Evolutionary conservation across 2,888 invertebrate genomes (phyloP).

Genomic region (Agonopterix alstromeriana): DNA sequence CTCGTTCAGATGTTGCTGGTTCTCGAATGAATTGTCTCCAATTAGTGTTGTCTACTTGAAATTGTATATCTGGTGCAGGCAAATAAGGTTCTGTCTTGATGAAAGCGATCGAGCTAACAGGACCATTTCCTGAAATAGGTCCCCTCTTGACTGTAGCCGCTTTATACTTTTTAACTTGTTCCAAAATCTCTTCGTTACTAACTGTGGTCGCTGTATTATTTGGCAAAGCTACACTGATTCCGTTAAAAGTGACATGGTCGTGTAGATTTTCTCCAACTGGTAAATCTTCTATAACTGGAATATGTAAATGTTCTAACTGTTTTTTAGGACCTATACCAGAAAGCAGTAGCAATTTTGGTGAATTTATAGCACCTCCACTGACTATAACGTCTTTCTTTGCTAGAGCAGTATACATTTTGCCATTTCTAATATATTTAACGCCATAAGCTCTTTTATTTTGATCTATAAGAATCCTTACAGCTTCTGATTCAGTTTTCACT

Average conservation of each 20-base stretch:
- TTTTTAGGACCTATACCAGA: conserved; percentile 53
- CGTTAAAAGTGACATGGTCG: conserved; percentile 57
- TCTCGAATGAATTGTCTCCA: conserved; percentile 72
- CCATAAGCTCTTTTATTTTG: conserved; percentile 42
- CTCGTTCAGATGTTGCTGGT: conserved; percentile 36
- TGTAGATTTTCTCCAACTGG: conserved; percentile 56
- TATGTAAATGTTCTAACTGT: conserved; percentile 33
- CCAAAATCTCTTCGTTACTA: conserved; percentile 43
- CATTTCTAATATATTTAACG: conserved; percentile 31
- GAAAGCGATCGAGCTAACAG: conserved; percentile 74
- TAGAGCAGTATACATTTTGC: conserved; percentile 26
- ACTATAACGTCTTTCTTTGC: conserved; percentile 53
- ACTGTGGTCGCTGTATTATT: conserved; percentile 66
- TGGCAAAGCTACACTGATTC: conserved; percentile 66
- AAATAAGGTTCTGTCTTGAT: conserved; percentile 63
- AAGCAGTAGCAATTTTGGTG: conserved; percentile 49
- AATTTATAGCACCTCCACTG: conserved; percentile 43
- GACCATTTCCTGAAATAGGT: conserved; percentile 71
- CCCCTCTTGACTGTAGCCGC: conserved; percentile 35
- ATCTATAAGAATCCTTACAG: conserved; percentile 73
- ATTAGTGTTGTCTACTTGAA: conserved; percentile 65
- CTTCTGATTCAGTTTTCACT: conserved; percentile 69
- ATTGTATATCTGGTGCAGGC: conserved; percentile 78
- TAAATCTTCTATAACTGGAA: conserved; percentile 38
- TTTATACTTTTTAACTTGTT: conserved; percentile 53